Base-by-base conservation (phyloP, 2,797 vertebrate species). In the Acridotheres tristis region DNA sequence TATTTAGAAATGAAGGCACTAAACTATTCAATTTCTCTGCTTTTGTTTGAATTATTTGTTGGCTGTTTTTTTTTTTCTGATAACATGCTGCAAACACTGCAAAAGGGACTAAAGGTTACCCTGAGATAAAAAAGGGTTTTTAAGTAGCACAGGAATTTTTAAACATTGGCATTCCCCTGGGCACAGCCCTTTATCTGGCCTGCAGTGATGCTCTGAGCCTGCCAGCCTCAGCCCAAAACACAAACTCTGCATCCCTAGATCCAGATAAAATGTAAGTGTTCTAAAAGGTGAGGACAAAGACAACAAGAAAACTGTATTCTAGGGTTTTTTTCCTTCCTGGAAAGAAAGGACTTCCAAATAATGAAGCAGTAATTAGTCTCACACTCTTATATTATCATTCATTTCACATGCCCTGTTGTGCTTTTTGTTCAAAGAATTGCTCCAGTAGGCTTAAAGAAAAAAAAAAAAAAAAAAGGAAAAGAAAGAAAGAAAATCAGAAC, bases 301-400 rank as follows among this genome's bases (percentile, higher is more conserved):
- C 7, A 61, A 26, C 4, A 69, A 34, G 22, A 55, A 80, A 78
- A 57, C 25, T 57, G 77, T 16, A 50, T 79, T 66, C 22, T 21
- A 26, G 11, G 4, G 11, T 1, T 5, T 45, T 78, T 5, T 4
- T 3, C 20, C 6, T 54, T 54, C 43, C 9, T 40, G 5, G 7
- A 81, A 92, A 84, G 38, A 80, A 88, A 26, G 30, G 12, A 34
- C 47, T 86, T 81, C n/a, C 59, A 78, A 82, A 69, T 67, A 91
- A 85, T n/a, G 26, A 86, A 75, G 22, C 13, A 78, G 18, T 77
- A 93, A 93, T 81, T 88, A 73, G 12, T 51, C 47, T 84, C 16
- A 26, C 16, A 81, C 8, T 11, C 30, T 43, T 74, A 12, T 9
- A 83, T 67, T 85, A 65, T 26, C 53, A 77, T 36, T 65, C n/a